phyloP scores from a whole-genome alignment of 92 coral and sea anemone genomes.

The Parazoanthus atlanticus region DNA sequence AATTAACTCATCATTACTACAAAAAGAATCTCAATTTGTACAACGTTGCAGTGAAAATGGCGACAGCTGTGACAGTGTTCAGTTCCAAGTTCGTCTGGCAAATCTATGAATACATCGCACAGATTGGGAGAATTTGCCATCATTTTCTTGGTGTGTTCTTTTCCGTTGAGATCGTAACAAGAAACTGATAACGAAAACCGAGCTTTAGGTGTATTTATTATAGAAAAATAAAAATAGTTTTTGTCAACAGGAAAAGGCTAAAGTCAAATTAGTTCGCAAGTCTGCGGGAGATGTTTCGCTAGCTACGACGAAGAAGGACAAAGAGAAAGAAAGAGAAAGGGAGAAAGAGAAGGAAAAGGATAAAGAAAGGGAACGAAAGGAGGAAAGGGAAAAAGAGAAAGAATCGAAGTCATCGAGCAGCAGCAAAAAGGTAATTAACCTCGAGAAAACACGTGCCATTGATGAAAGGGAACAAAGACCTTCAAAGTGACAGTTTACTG shows the following conservation, averaged over 20 bases:
- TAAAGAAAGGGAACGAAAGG: not conserved
- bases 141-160: not conserved
- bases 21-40: too few relatives aligned
- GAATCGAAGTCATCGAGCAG: conserved; percentile 27
- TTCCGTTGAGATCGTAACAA: not conserved
- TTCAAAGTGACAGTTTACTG: too few relatives aligned
- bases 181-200: not conserved
- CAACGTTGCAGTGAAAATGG: too few relatives aligned
- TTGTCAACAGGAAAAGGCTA: conserved; percentile 7
- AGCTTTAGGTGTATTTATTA: not conserved
- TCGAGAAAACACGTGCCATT: too few relatives aligned
- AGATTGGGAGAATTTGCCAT: too few relatives aligned
- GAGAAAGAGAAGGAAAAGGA: conserved; percentile 21
- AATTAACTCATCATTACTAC: too few relatives aligned
- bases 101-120: too few relatives aligned
- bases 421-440: conserved; percentile 14
- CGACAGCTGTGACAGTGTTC: too few relatives aligned
- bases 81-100: too few relatives aligned
- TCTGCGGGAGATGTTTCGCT: conserved; percentile 12
- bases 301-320: conserved; percentile 24
- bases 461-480: too few relatives aligned
- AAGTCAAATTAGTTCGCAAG: conserved; percentile 37
- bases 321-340: conserved; percentile 9
- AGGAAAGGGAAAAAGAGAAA: conserved; percentile 28
- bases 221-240: not conserved